Conservation (phyloP, 2,888 invertebrate species). For the Cyclophora punctaria region DNA sequence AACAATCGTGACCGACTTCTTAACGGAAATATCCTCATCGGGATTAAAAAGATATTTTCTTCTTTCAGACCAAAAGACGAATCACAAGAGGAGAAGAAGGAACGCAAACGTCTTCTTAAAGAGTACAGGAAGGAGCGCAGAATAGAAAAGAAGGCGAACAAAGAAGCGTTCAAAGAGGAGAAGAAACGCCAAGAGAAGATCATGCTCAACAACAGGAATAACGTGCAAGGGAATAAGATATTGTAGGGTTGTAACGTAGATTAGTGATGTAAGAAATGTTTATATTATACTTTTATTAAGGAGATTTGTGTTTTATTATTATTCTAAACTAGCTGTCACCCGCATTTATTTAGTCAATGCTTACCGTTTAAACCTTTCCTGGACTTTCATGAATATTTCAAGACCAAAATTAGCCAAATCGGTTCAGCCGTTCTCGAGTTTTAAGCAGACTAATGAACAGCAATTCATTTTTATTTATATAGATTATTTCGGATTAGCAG, state of each 20-base stretch:
- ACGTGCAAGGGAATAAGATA: conserved; percentile 83
- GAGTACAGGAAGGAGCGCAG: conserved; percentile 86
- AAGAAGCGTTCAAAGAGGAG: conserved; percentile 88
- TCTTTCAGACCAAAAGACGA: conserved; percentile 81
- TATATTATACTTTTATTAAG: conserved; percentile 12
- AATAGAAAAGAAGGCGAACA: conserved; percentile 87
- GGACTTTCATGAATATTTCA: no score
- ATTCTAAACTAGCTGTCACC: neutral
- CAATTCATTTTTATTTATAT: no score
- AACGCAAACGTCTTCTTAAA: conserved; percentile 85
- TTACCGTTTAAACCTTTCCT: no score
- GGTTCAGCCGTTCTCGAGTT: no score
- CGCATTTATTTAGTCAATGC: no score
- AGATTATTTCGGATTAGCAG: no score
- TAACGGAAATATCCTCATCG: neutral
- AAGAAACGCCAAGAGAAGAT: conserved; percentile 87
- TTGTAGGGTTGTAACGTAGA: conserved; percentile 36
- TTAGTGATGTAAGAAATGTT: no score
- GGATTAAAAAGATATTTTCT: neutral
- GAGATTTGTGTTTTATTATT: conserved; percentile 12
- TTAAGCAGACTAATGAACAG: no score
- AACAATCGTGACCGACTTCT: no score
- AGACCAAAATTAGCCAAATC: no score
- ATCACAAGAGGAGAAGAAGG: conserved; percentile 82
- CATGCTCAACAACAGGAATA: conserved; percentile 82